Evolutionary conservation across 2,113 vertebrate species (phyloP), one percentile per base, ranked within the genome.

Genomic region (Lasiurus borealis): DNA sequence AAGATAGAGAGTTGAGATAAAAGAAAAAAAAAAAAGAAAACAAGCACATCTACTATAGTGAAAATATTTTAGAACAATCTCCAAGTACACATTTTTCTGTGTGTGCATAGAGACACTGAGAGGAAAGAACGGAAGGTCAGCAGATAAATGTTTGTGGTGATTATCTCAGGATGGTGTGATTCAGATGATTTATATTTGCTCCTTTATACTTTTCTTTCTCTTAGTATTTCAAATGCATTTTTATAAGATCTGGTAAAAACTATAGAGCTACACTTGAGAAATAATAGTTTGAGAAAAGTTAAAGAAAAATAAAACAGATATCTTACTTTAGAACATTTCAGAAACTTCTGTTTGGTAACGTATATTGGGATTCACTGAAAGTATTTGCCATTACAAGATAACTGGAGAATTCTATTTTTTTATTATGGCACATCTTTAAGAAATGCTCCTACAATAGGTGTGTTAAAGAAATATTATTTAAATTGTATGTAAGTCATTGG

Each of bases 391-490:
- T 29, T 62, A 31, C 3, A 23, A 19, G 52, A 5, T 40, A 48
- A 84, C n/a, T 23, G 13, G 21, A 59, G 23, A 59, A 84, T 71
- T 82, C 6, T 0, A 14, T 1, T 34, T 59, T 59, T 27, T 54
- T 27, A 76, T 52, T 46, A 62, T 31, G 36, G 40, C 40, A 62
- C 13, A 75, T 73, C 16, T 88, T 69, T 95, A 59, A 85, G 48
- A 91, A 89, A 85, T 68, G 4, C 40, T 93, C 10, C 44, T 8
- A 69, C 84, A 85, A 36, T 66, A 92, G 9, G 72, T 36, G 29
- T n/a, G 10, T 86, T 71, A 92, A 93, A 85, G 19, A 86, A 85
- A 66, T 18, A 71, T 13, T 86, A 83, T 76, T 89, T 86, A 93
- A 85, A 69, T 66, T 36, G n/a, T 62, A 44, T 59, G 2, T 54